Base-by-base conservation (phyloP, 1,140 invertebrate species). In the Megathymus violae region DNA sequence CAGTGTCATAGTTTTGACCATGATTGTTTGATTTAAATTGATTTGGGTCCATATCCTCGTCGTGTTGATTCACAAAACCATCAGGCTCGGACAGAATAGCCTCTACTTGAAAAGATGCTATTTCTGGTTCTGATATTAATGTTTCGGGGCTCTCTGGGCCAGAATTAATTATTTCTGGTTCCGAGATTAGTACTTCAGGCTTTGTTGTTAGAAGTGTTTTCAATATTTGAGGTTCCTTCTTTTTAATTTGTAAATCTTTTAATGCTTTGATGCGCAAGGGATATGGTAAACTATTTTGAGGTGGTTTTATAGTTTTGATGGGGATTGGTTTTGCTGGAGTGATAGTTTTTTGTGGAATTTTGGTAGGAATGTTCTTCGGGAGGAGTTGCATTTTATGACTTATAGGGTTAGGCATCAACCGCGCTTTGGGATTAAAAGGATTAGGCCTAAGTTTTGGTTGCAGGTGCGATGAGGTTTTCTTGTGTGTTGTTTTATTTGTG, bases 171-270 rank as follows among this genome's bases (percentile, higher is more conserved):
- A 88, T 88, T 78, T 91, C 91, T 13, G 88, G 88, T 61, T 91
- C 91, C 0, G 90, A 88, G 1, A 91, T 80, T 17, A 89, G 64
- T 41, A 88, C 78, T 69, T 91, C 88, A 3, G 87, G 83, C 72
- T 87, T 88, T 0, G 86, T 66, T 0, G 91, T 91, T 3, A 92
- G 66, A 13, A 92, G 69, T 7, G 89, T 90, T 69, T 92, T 92
- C 19, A 92, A 72, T 59, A 92, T 92, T 76, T 91, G 88, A 0
- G 91, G 90, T 80, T 91, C 85, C 44, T 88, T 91, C 70, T 91
- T 91, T 75, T 85, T 89, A 25, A 89, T 89, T 79, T 91, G 88
- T 48, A 91, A 76, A 67, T 91, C 88, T 69, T 88, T 89, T 11
- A 91, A 67, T 9, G 88, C 88, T 67, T 91, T 91, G 15, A 91